A percentile compares a stretch with the other conserved stretches of the same genome.
Conservation (phyloP, 1,140 invertebrate species). For the Thalassaphorura encarpata region DNA sequence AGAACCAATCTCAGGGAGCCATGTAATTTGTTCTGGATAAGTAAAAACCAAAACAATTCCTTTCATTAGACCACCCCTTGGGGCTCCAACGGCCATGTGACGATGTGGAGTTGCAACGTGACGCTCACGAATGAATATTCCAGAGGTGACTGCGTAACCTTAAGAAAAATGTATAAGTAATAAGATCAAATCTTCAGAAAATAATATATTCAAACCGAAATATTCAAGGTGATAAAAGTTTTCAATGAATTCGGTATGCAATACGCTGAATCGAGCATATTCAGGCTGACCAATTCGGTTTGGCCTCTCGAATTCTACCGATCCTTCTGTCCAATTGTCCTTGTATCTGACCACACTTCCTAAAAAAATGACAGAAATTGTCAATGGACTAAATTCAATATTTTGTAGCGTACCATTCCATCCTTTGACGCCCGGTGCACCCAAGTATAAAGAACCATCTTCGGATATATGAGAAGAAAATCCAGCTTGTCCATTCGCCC, state of each 20-base stretch:
- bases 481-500: not conserved
- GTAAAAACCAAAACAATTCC: conserved; percentile 8
- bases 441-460: not conserved
- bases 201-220: not conserved
- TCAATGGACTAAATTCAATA: not conserved
- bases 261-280: not conserved
- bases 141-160: not conserved
- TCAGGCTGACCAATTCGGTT: too few relatives aligned
- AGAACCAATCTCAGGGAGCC: not conserved
- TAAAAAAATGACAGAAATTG: not conserved
- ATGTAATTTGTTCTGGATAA: not conserved
- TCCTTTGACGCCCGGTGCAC: not conserved
- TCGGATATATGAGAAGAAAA: not conserved
- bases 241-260: not conserved
- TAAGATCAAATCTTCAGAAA: not conserved
- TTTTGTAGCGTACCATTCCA: not conserved
- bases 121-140: not conserved
- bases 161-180: not conserved
- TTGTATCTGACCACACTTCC: not conserved
- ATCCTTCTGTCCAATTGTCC: not conserved
- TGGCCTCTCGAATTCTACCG: too few relatives aligned
- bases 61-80: not conserved
- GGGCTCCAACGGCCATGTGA: not conserved
- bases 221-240: not conserved
- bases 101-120: not conserved